Evolutionary conservation across 1,140 invertebrate species (phyloP), one percentile per base, ranked within the genome.

Genomic region (Lasioglossum albipes): DNA sequence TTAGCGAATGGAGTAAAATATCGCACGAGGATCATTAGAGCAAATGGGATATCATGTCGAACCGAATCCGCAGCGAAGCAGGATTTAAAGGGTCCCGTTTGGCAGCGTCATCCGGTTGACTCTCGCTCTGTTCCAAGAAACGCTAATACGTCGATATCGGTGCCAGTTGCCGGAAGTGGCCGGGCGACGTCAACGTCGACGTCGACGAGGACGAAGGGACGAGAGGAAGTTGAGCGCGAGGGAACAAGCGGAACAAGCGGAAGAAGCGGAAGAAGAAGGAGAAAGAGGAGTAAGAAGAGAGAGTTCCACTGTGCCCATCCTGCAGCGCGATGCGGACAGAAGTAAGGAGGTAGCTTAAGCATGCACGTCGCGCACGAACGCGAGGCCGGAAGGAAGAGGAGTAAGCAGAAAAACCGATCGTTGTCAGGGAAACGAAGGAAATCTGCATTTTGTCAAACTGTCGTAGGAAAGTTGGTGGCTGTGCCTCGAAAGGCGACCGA

Each of bases 381-480:
- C n/a, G 6, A 9, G 59, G 54, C 10, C 3, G 41, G 62, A 57
- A 54, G n/a, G 36, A 74, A 16, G 27, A 73, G 42, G 27, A 67
- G 62, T 52, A 77, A 81, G 81, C 65, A 81, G 81, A 87, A 86
- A 79, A 87, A 87, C 81, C 82, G 74, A 87, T 87, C 81, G 84
- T 87, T 87, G 82, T 87, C 84, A 72, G 82, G 84, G 84, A 87
- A 87, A 84, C 82, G 82, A 86, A 84, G 85, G 84, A 87, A 84
- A 87, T 87, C 84, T 87, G 84, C 85, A 86, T 87, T 87, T 87
- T 86, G 85, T 87, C 85, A 84, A 87, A 87, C 85, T 86, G 84
- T 87, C 85, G 84, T 75, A 79, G 62, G 75, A 72, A 86, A 87
- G 84, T 87, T 87, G 54, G 61, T 66, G 75, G 59, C 52, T 66